Base-by-base conservation (phyloP, 2,888 invertebrate genomes). In the Acrobasis repandana region DNA sequence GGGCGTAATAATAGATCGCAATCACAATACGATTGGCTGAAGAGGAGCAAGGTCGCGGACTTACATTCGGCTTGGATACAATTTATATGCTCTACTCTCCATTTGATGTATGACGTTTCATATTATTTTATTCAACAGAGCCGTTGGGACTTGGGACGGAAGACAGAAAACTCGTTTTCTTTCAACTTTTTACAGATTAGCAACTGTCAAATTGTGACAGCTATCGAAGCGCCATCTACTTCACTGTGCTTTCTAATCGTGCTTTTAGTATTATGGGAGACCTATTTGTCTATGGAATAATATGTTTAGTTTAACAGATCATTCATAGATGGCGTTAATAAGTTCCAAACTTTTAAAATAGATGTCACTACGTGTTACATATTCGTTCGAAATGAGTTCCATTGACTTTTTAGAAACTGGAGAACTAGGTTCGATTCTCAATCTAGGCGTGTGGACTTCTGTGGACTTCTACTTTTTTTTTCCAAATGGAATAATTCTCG, bases 1-100 rank as follows among this genome's bases (percentile, higher is more conserved):
- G 86, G 86, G 76, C 77, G 79, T 82, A 80, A 84, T 78, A 80
- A 83, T 69, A 78, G 72, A 77, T 71, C 71, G 76, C 75, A 76
- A 76, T 77, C 70, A 76, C 75, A 76, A 76, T 77, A 75, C 73
- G 67, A 81, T 75, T 73, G 74, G 71, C 66, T 75, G 68, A 70
- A 69, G 70, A 73, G 67, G 68, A 65, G 72, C 85, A 86, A 86
- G 84, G 83, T 79, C 82, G 77, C 72, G 62, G 72, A 76, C 79
- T 76, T 70, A 73, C 74, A 72, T 79, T 77, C 66, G 70, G 69
- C 67, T 67, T 75, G 70, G 79, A 73, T 75, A 67, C 76, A 76
- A 79, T 78, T 74, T 69, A 79, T 78, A 81, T 79, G 75, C 71
- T 72, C 61, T 67, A 67, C 68, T 80, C 72, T 79, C 70, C 77